These are phyloP conservation scores for Montipora capitata DNA, from an alignment of 92 coral and sea anemone species.

Conservation along the genomic window DNA sequence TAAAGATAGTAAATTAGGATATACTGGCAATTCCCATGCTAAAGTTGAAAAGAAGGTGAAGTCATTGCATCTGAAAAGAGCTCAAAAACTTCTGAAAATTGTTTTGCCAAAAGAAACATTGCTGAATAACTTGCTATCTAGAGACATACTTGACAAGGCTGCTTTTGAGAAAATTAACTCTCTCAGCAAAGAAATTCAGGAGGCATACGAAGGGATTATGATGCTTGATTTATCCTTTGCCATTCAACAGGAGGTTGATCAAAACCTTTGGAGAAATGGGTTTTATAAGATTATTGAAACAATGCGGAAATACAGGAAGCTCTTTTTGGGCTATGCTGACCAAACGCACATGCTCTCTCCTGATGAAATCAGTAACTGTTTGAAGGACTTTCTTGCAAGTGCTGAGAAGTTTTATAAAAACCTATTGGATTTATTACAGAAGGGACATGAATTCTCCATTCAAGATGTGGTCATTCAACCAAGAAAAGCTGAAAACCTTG, in stretches of 20 bases:
- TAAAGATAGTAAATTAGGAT: constrained; percentile 5
- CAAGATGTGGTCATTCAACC: constrained; percentile 80
- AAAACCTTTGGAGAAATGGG: constrained; percentile 89
- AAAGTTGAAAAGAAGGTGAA: constrained; percentile 78
- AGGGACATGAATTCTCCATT: constrained; percentile 69
- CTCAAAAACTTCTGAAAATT: constrained; percentile 76
- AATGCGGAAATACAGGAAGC: constrained; percentile 82
- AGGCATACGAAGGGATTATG: constrained; percentile 86
- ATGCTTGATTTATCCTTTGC: constrained; percentile 88
- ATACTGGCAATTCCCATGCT: constrained; percentile 3
- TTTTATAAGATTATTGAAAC: constrained; percentile 95
- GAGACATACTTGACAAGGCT: constrained; percentile 72
- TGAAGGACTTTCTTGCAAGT: constrained; percentile 71
- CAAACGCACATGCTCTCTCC: constrained; percentile 65
- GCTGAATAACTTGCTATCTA: constrained; percentile 74
- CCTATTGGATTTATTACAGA: constrained; percentile 80
- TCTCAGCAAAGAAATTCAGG: constrained; percentile 87
- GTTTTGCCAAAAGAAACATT: constrained; percentile 67
- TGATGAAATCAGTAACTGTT: constrained; percentile 72
- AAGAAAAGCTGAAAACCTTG: constrained; percentile 80
- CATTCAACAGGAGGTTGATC: constrained; percentile 87
- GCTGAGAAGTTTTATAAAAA: constrained; percentile 74
- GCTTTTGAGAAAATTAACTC: constrained; percentile 65
- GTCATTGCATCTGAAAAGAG: constrained; percentile 77
- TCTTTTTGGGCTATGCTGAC: constrained; percentile 82